phyloP scores from a whole-genome alignment of 2,797 vertebrate species.

The Neosilurus mollespiculum region DNA sequence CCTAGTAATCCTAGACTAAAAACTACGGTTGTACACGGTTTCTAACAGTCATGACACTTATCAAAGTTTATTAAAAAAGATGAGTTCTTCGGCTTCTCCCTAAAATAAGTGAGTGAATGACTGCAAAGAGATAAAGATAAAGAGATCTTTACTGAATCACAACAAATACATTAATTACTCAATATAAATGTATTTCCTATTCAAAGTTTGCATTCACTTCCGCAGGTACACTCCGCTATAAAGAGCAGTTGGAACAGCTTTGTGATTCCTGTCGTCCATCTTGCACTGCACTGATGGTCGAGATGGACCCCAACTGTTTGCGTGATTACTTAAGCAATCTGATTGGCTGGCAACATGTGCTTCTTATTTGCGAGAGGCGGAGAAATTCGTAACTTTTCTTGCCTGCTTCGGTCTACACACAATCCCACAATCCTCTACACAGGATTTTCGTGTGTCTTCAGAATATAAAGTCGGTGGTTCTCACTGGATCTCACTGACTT shows the following conservation, averaged over 20 bases:
- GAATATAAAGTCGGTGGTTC: not conserved
- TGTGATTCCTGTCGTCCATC: not conserved
- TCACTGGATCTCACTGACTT: not conserved
- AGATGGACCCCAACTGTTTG: not conserved
- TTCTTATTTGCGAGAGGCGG: not conserved
- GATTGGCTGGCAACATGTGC: not conserved
- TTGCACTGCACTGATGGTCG: not conserved
- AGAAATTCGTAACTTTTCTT: not conserved
- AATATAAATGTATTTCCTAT: too few species aligned
- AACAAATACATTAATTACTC: too few species aligned
- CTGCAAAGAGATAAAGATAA: too few species aligned
- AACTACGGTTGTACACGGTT: too few species aligned
- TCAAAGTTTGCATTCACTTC: too few species aligned
- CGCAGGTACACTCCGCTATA: too few species aligned
- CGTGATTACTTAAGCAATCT: not conserved
- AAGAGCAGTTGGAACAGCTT: not conserved
- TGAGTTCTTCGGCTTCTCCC: not conserved
- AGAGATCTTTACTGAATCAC: too few species aligned
- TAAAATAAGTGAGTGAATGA: not conserved
- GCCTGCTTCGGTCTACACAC: not conserved
- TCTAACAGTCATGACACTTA: not conserved
- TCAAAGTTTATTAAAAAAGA: not conserved
- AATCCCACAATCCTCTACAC: not conserved
- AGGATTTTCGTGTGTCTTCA: not conserved
- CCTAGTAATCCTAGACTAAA: not conserved